Conservation (phyloP, 2,113 vertebrate genomes). For the Brachyhypopomus occidentalis region DNA sequence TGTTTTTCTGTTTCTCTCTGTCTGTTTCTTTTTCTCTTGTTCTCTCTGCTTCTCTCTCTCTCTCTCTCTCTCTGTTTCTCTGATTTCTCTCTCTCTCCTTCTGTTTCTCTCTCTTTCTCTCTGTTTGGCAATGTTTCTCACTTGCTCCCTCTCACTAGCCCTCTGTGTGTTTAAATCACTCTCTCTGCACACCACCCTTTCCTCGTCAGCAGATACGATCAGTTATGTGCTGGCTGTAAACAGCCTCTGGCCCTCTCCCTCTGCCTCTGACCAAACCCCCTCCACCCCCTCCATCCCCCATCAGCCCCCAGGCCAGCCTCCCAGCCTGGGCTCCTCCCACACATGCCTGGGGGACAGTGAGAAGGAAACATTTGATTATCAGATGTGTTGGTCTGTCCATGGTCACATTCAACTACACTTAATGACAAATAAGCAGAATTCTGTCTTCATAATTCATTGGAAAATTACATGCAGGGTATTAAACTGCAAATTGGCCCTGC, state of each 20-base stretch:
- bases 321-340: constrained; percentile 38
- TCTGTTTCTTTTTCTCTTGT: background rate
- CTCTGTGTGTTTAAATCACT: constrained; percentile 39
- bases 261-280: constrained; percentile 44
- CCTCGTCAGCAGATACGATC: constrained; percentile 53
- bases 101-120: background rate
- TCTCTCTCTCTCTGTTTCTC: background rate
- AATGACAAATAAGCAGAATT: constrained; percentile 5
- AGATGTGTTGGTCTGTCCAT: background rate
- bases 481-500: too few species aligned
- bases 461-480: background rate
- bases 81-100: background rate
- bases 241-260: constrained; percentile 39
- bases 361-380: constrained; percentile 19
- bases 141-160: background rate
- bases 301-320: constrained; percentile 56
- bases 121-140: background rate
- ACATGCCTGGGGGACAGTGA: constrained; percentile 32
- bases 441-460: background rate
- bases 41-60: background rate
- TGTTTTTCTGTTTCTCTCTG: background rate
- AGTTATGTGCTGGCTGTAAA: constrained; percentile 50
- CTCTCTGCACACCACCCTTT: constrained; percentile 29
- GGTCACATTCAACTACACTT: constrained; percentile 4
- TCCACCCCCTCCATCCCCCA: constrained; percentile 56